A percentile compares a stretch with the other conserved stretches of the same genome.
phyloP scores from a whole-genome alignment of 2,113 vertebrate species.

The Ardeotis arabs region DNA sequence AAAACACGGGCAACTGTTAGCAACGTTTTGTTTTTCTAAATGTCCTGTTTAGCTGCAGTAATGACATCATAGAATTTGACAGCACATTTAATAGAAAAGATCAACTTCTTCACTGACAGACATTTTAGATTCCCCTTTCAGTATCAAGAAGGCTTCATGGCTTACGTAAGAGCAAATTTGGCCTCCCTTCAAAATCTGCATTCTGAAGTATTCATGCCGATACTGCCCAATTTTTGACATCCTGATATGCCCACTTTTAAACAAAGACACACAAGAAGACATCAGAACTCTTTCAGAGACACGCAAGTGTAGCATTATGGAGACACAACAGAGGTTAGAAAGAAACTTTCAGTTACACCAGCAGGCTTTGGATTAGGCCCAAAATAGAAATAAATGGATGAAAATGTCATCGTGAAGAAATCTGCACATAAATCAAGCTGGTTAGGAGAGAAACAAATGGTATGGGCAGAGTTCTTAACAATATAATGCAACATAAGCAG shows the following conservation, averaged over 20 bases:
- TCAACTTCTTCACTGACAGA: background rate
- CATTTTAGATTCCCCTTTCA: background rate
- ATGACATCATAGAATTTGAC: background rate
- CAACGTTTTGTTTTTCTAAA: background rate
- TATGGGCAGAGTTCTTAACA: background rate
- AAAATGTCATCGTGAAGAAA: background rate
- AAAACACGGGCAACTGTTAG: background rate
- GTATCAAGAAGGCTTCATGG: background rate
- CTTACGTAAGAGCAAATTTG: background rate
- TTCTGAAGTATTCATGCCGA: background rate
- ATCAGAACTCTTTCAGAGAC: background rate
- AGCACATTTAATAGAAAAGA: background rate
- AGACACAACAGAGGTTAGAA: background rate
- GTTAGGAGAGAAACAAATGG: background rate
- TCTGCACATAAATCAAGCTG: background rate
- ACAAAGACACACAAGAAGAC: background rate
- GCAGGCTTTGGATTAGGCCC: background rate
- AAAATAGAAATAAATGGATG: background rate
- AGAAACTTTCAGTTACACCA: background rate
- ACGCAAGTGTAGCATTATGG: background rate
- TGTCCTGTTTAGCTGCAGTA: background rate
- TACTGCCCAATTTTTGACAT: background rate
- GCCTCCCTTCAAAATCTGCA: background rate
- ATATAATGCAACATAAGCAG: background rate
- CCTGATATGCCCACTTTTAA: background rate